phyloP scores from a whole-genome alignment of 2,888 invertebrate genomes.

The Athripsodes cinereus region DNA sequence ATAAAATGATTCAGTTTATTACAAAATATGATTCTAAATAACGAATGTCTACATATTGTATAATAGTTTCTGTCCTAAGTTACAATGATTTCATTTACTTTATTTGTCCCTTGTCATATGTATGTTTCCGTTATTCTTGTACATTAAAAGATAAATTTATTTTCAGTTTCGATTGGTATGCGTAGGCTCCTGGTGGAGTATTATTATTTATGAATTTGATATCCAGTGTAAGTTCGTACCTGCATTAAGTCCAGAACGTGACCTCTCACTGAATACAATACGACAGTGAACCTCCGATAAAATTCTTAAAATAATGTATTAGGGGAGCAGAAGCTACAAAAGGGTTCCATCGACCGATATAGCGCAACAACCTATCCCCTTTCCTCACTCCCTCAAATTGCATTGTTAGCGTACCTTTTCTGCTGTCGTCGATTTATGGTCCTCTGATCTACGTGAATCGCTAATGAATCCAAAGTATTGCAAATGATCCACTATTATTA shows the following conservation, averaged over 20 bases:
- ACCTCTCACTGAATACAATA: slow-evolving; percentile 26
- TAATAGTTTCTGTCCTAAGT: too few species aligned
- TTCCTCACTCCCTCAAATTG: slow-evolving; percentile 3
- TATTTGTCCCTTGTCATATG: too few species aligned
- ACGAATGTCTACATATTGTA: too few species aligned
- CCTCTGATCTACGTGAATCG: slow-evolving; percentile 24
- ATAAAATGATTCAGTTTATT: too few species aligned
- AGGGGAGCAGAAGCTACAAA: slow-evolving; percentile 20
- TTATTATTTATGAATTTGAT: too few species aligned
- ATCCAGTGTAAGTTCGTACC: slow-evolving; percentile 7
- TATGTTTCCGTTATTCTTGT: too few species aligned
- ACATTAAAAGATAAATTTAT: too few species aligned
- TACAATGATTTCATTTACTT: too few species aligned
- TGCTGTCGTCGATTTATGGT: slow-evolving; percentile 25
- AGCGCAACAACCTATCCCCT: slow-evolving; percentile 12
- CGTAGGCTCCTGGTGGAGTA: too few species aligned
- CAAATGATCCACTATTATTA: not conserved
- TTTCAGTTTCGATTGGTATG: too few species aligned
- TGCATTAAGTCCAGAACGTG: slow-evolving; percentile 23
- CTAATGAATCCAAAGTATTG: slow-evolving; percentile 26
- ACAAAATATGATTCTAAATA: too few species aligned
- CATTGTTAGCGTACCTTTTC: slow-evolving; percentile 22
- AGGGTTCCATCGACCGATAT: slow-evolving; percentile 20
- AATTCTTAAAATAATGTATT: slow-evolving; percentile 28
- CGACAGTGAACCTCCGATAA: slow-evolving; percentile 27